Conservation (phyloP, 2,797 vertebrate species). For the Gouania willdenowi region DNA sequence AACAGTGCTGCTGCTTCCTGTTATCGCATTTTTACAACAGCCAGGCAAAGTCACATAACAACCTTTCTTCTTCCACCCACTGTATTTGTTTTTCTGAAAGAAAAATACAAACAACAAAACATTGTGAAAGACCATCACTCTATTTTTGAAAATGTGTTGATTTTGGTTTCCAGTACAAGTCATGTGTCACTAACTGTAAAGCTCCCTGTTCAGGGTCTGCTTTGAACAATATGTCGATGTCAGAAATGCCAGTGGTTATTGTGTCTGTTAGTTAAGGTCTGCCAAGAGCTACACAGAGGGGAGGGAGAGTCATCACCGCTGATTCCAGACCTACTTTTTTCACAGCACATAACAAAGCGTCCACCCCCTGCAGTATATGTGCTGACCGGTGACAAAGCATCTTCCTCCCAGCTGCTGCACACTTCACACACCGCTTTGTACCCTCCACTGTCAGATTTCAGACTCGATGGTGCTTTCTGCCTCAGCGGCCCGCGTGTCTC, state of each 20-base stretch:
- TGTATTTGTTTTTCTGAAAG: too few relatives aligned
- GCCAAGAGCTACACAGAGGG: constrained; percentile 35
- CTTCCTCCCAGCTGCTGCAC: constrained; percentile 33
- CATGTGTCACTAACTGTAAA: constrained; percentile 15
- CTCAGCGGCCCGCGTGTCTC: too few relatives aligned
- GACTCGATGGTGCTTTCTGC: constrained; percentile 37
- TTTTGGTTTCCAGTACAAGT: too few relatives aligned
- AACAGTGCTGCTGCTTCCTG: too few relatives aligned
- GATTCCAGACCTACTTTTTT: constrained; percentile 51
- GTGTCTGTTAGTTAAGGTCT: constrained; percentile 41
- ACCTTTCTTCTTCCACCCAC: too few relatives aligned
- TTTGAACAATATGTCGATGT: constrained; percentile 44
- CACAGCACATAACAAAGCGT: constrained; percentile 44
- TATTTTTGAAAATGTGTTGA: too few relatives aligned
- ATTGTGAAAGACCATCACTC: too few relatives aligned
- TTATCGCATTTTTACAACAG: too few relatives aligned
- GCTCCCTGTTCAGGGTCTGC: constrained; percentile 13
- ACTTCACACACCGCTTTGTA: constrained; percentile 34
- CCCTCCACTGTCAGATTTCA: constrained; percentile 43
- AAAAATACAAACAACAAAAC: too few relatives aligned
- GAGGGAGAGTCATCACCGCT: constrained; percentile 44
- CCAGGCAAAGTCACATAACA: too few relatives aligned
- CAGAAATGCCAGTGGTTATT: constrained; percentile 32
- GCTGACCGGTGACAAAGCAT: constrained; percentile 57
- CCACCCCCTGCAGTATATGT: constrained; percentile 28